Evolutionary conservation across 23 tunicate genomes (phyloP), one percentile per base, ranked within the genome.

Genomic region (Trididemnum miniatum): DNA sequence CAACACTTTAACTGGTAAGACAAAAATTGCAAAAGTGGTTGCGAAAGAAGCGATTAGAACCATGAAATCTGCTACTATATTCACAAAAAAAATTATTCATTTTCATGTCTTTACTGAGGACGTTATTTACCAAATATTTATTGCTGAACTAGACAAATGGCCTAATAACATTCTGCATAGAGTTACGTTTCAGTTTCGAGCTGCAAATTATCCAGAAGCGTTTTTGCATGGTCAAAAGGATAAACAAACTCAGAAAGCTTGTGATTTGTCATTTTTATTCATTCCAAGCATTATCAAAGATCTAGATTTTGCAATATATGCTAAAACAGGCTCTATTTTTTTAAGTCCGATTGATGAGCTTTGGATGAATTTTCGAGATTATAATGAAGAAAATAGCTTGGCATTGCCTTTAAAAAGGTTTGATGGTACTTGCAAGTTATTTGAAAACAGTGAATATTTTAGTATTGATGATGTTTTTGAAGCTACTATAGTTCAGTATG

Each of bases 101-200:
- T 88, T 88, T 65, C 93, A 88, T 34, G 83, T 88, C 49, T 88
- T 81, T 54, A 88, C 93, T 52, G 84, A 86, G 67, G 90, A 86
- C 32, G 44, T 1, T 0, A 34, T 86, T 34, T 86, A 67, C 69
- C 57, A 59, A 35, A 67, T 79, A 0, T 82, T 82, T 37, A 88
- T 88, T 51, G 62, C 36, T 0, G 79, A 77, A 36, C 23, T 88
- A 2, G 93, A 88, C 64, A 50, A 37, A 65, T 88, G 93, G 93
- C 93, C 93, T 0, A 40, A 86, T 65, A 18, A 33, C 1, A 82
- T 83, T 28, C 79, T 81, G 32, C 93, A 88, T 77, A 51, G 87
- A 65, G 87, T 88, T 2, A 84, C 87, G 0, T 88, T 88, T 82
- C 37, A 88, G 29, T 88, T 88, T 67, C 69, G 79, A 51, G 88